phyloP scores from a whole-genome alignment of 2,888 invertebrate genomes.

The Anticlea derivata region DNA sequence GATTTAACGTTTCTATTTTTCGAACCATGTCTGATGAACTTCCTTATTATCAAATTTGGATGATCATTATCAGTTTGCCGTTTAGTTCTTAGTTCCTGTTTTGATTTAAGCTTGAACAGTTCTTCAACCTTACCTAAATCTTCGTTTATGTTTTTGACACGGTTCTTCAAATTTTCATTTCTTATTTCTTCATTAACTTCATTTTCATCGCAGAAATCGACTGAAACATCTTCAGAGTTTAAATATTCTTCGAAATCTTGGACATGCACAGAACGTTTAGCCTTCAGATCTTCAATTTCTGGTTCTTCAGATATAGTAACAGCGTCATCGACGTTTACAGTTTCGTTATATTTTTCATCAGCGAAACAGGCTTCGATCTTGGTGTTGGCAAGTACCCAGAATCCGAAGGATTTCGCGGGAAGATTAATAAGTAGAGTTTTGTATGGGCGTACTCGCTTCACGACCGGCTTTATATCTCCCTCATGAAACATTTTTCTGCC shows the following conservation, averaged over 20 bases:
- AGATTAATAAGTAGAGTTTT: constrained; percentile 83
- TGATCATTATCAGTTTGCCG: constrained; percentile 43
- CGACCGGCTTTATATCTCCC: constrained; percentile 81
- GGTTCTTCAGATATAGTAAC: constrained; percentile 39
- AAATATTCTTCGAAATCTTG: constrained; percentile 42
- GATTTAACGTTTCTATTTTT: constrained; percentile 30
- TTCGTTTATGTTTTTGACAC: constrained; percentile 51
- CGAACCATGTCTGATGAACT: constrained; percentile 36
- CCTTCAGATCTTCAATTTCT: constrained; percentile 38
- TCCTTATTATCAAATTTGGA: constrained; percentile 30
- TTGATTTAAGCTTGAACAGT: constrained; percentile 39
- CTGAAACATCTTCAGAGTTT: constrained; percentile 35
- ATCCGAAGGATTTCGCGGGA: constrained; percentile 88
- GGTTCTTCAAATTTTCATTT: constrained; percentile 43
- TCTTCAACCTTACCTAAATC: constrained; percentile 51
- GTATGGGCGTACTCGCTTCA: constrained; percentile 78
- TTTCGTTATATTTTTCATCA: constrained; percentile 38
- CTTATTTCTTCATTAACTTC: constrained; percentile 26
- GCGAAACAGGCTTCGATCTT: constrained; percentile 83
- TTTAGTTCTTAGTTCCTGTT: constrained; percentile 40
- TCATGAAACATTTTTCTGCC: constrained; percentile 83
- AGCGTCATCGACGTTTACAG: constrained; percentile 19
- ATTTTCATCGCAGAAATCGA: constrained; percentile 40
- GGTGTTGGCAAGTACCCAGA: constrained; percentile 89
- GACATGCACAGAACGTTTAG: constrained; percentile 47